Conservation (phyloP, 2,797 vertebrate species). For the Strix occidentalis region DNA sequence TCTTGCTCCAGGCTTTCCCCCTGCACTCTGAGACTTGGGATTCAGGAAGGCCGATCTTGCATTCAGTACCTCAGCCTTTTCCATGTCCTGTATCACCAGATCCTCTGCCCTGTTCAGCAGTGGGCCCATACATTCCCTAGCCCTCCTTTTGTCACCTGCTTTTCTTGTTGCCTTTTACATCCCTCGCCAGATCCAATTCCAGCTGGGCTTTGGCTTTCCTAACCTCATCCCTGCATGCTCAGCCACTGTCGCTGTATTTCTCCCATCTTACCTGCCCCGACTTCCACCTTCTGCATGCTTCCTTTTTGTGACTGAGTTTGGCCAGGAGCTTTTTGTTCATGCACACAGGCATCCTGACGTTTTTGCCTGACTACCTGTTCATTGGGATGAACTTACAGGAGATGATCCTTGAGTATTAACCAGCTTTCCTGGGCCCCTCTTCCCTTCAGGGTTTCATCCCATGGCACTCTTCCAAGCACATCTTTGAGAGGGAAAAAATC, state of each 20-base stretch:
- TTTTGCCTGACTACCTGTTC: neutral
- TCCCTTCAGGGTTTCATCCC: neutral
- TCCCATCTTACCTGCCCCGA: neutral
- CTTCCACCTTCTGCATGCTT: neutral
- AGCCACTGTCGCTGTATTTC: neutral
- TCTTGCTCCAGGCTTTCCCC: neutral
- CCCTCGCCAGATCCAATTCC: neutral
- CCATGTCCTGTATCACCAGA: neutral
- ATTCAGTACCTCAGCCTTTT: neutral
- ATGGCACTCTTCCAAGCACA: neutral
- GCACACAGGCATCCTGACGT: neutral
- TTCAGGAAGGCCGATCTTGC: neutral
- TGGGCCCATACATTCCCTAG: neutral
- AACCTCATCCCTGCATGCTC: neutral
- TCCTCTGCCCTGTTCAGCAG: neutral
- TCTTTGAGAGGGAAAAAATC: neutral
- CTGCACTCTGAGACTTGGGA: neutral
- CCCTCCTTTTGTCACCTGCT: too few relatives aligned
- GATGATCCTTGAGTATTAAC: neutral
- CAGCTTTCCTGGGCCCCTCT: neutral
- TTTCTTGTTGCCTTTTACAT: neutral
- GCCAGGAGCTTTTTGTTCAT: neutral
- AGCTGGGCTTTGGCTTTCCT: neutral
- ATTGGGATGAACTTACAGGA: neutral
- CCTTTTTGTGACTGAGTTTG: neutral